Percentiles rank a stretch among this genome's conserved stretches.
Evolutionary conservation across 2,797 vertebrate species (phyloP).

Genomic region (Neoniphon sammara): DNA sequence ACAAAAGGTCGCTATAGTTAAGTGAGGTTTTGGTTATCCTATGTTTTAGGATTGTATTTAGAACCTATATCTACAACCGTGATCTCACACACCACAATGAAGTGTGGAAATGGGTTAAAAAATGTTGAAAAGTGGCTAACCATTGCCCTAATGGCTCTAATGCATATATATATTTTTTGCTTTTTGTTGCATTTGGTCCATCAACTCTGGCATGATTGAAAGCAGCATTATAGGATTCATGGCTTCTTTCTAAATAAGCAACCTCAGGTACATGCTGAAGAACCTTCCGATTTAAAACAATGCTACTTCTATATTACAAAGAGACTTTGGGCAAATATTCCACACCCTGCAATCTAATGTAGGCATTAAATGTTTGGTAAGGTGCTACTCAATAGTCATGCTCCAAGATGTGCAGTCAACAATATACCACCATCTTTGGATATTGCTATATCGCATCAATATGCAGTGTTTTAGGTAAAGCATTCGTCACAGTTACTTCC

Average conservation of each 20-base stretch:
- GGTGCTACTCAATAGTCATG: neutral
- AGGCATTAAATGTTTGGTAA: neutral
- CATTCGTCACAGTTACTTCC: neutral
- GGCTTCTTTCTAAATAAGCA: slow-evolving; percentile 1
- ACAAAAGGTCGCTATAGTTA: too few species aligned
- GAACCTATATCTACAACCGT: too few species aligned
- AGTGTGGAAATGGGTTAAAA: too few species aligned
- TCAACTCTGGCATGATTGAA: neutral
- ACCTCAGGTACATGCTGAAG: neutral
- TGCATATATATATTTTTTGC: neutral
- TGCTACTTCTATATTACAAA: too few species aligned
- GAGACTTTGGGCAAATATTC: neutral
- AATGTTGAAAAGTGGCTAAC: neutral
- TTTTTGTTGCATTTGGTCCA: neutral
- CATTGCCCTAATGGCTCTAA: neutral
- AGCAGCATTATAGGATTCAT: neutral
- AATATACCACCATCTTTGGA: neutral
- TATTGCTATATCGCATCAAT: neutral
- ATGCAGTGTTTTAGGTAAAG: neutral
- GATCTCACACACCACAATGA: too few species aligned
- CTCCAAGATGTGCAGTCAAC: neutral
- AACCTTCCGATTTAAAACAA: neutral
- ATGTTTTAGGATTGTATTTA: too few species aligned
- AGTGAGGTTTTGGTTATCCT: too few species aligned
- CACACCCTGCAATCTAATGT: too few species aligned